These are phyloP conservation scores for Disparrhopalites patrizii DNA, from an alignment of 2,888 invertebrate species.

Conservation along the genomic window DNA sequence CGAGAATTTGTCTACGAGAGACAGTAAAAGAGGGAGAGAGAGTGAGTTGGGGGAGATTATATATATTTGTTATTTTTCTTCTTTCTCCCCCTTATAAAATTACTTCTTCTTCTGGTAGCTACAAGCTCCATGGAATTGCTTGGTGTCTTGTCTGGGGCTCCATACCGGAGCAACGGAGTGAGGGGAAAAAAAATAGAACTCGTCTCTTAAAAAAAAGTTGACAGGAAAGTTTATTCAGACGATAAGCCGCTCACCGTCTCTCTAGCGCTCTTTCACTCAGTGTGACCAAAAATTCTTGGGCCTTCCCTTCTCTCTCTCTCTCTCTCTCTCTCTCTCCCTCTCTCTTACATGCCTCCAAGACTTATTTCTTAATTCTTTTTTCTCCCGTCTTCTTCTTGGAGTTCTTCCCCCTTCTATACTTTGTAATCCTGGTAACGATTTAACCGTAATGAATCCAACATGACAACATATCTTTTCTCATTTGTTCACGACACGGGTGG, in stretches of 20 bases:
- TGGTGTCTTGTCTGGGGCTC: not conserved
- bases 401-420: not conserved
- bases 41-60: not conserved
- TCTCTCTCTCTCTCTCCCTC: not conserved
- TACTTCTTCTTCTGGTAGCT: not conserved
- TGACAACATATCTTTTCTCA: constrained; percentile 11
- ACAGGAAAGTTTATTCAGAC: constrained; percentile 28
- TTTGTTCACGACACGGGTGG: constrained; percentile 7
- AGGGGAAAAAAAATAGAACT: not conserved
- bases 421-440: constrained; percentile 9
- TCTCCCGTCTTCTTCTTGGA: not conserved
- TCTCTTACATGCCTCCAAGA: not conserved
- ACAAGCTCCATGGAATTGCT: not conserved
- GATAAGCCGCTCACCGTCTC: not conserved
- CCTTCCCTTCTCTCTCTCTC: not conserved
- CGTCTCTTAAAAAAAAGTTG: constrained; percentile 21
- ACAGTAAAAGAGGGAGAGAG: not conserved
- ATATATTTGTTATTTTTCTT: not conserved
- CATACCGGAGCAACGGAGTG: not conserved
- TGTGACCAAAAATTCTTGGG: not conserved
- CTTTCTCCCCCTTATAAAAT: not conserved
- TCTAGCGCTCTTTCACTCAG: not conserved
- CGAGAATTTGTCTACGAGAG: too few species aligned
- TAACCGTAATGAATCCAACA: constrained; percentile 11
- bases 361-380: not conserved